Conservation (phyloP, 2,113 vertebrate genomes). For the Acrocephalus arundinaceus region DNA sequence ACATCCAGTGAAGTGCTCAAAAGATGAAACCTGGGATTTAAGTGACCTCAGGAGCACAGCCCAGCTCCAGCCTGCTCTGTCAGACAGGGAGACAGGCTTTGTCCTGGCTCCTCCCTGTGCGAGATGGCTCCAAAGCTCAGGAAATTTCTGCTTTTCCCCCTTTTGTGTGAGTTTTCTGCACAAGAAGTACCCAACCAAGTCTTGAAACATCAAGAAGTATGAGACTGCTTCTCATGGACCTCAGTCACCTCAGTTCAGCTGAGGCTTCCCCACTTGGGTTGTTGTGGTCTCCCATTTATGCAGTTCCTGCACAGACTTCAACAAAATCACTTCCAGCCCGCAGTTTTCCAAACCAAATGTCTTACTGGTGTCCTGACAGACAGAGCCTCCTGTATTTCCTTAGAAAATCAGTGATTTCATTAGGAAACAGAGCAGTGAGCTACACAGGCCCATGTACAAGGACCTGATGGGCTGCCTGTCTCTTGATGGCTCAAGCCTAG, state of each 20-base stretch:
- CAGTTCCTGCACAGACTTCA: not conserved
- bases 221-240: not conserved
- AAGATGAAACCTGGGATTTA: not conserved
- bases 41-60: not conserved
- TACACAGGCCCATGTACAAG: not conserved
- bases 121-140: not conserved
- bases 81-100: not conserved
- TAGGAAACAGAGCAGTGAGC: not conserved
- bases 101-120: not conserved
- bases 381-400: not conserved
- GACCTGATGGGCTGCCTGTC: not conserved
- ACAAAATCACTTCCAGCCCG: not conserved
- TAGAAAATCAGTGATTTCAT: not conserved
- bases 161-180: not conserved
- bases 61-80: not conserved
- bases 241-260: not conserved
- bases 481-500: not conserved
- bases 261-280: fast-evolving
- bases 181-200: not conserved
- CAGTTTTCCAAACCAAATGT: not conserved
- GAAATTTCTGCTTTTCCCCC: not conserved
- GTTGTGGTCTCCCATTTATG: not conserved
- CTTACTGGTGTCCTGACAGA: not conserved
- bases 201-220: not conserved
- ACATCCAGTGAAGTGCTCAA: not conserved